Evolutionary conservation across 2,888 invertebrate species (phyloP).

Genomic region (Meliscaeva auricollis): DNA sequence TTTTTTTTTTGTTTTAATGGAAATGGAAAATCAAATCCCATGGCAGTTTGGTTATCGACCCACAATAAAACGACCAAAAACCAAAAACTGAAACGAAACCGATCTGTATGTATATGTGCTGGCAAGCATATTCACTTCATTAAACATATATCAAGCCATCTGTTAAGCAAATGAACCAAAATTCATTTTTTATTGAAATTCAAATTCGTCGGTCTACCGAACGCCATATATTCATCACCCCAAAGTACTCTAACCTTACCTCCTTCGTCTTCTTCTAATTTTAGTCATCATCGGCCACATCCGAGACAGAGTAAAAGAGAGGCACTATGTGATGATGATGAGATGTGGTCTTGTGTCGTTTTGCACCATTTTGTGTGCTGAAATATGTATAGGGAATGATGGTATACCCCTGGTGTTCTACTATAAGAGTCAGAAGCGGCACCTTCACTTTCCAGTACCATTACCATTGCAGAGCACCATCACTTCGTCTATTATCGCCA

Average conservation of each 20-base stretch:
- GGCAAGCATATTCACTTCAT: conserved; percentile 62
- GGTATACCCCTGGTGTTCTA: conserved; percentile 3
- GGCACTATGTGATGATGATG: conserved; percentile 6
- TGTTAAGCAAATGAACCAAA: conserved; percentile 70
- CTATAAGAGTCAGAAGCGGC: conserved; percentile 24
- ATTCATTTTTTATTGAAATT: conserved; percentile 65
- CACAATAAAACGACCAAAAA: conserved; percentile 50
- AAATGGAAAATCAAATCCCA: conserved; percentile 23
- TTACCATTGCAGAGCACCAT: conserved; percentile 12
- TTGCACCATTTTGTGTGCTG: conserved; percentile 48
- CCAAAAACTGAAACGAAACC: background rate
- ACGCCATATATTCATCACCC: conserved; percentile 19
- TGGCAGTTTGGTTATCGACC: conserved; percentile 36
- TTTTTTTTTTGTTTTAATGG: background rate
- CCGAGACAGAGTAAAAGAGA: background rate
- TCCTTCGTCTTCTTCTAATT: conserved; percentile 8
- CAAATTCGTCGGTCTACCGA: conserved; percentile 59
- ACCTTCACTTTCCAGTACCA: conserved; percentile 33
- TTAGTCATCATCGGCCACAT: conserved; percentile 12
- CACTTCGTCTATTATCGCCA: conserved; percentile 64
- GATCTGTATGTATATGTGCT: background rate
- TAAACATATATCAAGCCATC: conserved; percentile 74
- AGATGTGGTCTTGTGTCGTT: conserved; percentile 47
- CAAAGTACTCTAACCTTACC: conserved; percentile 1
- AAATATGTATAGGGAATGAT: conserved; percentile 17